These are phyloP conservation scores for Micropterix aruncella DNA, from an alignment of 2,888 invertebrate genomes.

Conservation along the genomic window DNA sequence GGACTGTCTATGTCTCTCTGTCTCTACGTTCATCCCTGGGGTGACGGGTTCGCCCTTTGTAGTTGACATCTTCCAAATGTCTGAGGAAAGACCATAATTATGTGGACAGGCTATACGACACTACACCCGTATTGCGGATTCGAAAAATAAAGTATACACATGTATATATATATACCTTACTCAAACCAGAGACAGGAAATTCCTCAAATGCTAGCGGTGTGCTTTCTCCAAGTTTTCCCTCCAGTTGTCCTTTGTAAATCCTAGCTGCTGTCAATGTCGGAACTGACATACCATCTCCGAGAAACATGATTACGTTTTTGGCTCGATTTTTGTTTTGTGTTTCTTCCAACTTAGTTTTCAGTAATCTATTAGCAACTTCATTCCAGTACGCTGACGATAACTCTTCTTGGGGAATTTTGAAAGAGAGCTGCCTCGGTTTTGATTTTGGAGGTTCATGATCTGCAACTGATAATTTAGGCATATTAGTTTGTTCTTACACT, in stretches of 20 bases:
- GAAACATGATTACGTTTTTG: conserved; percentile 48
- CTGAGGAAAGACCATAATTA: too few relatives aligned
- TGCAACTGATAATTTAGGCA: too few relatives aligned
- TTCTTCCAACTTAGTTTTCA: conserved; percentile 18
- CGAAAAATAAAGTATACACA: too few relatives aligned
- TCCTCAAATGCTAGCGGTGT: conserved; percentile 40
- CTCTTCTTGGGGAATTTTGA: conserved; percentile 2
- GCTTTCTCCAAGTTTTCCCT: conserved; percentile 38
- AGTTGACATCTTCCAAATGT: too few relatives aligned
- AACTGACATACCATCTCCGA: conserved; percentile 63
- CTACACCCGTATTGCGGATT: too few relatives aligned
- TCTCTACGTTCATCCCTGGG: too few relatives aligned
- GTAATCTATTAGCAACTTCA: conserved; percentile 13
- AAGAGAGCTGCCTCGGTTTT: not conserved
- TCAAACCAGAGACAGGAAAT: conserved; percentile 42
- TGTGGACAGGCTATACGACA: too few relatives aligned
- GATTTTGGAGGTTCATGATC: not conserved
- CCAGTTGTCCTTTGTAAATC: conserved; percentile 41
- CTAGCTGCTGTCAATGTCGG: conserved; percentile 48
- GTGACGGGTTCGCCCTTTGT: too few relatives aligned
- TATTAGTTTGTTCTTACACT: too few relatives aligned
- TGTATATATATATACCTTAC: conserved; percentile 30
- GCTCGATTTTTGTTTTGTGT: conserved; percentile 23
- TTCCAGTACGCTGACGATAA: conserved; percentile 11
- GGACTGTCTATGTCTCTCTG: too few relatives aligned